Evolutionary conservation across 1,140 invertebrate species (phyloP).

Genomic region (Magallana ariakensis): DNA sequence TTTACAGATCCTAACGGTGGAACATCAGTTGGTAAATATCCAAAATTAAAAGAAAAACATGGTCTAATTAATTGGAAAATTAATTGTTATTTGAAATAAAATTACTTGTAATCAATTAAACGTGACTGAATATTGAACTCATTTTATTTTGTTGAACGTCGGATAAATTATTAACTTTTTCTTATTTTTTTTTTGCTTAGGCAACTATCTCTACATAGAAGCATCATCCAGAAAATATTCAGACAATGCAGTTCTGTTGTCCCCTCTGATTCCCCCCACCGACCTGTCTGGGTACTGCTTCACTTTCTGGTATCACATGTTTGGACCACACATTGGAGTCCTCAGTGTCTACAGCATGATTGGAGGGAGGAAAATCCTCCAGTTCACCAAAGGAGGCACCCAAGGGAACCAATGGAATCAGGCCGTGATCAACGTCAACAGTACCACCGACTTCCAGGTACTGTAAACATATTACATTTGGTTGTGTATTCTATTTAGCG

Average conservation of each 20-base stretch:
- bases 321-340: constrained; percentile 80
- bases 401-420: constrained; percentile 75
- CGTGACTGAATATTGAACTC: too few relatives aligned
- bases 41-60: not conserved
- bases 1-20: not conserved
- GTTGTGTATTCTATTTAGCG: too few relatives aligned
- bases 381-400: constrained; percentile 71
- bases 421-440: constrained; percentile 66
- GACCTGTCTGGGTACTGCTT: constrained; percentile 62
- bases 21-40: constrained; percentile 1
- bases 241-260: constrained; percentile 66
- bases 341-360: constrained; percentile 70
- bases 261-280: constrained; percentile 63
- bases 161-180: not conserved
- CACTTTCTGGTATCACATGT: constrained; percentile 89
- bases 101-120: too few relatives aligned
- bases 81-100: too few relatives aligned
- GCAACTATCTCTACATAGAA: constrained; percentile 71
- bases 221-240: constrained; percentile 58
- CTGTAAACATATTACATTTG: not conserved
- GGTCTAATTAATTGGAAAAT: too few relatives aligned
- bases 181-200: constrained; percentile 38
- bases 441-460: constrained; percentile 71
- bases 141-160: too few relatives aligned
- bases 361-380: constrained; percentile 48